Base-by-base conservation (phyloP, 2,888 invertebrate species). In the Cistogaster globosa region DNA sequence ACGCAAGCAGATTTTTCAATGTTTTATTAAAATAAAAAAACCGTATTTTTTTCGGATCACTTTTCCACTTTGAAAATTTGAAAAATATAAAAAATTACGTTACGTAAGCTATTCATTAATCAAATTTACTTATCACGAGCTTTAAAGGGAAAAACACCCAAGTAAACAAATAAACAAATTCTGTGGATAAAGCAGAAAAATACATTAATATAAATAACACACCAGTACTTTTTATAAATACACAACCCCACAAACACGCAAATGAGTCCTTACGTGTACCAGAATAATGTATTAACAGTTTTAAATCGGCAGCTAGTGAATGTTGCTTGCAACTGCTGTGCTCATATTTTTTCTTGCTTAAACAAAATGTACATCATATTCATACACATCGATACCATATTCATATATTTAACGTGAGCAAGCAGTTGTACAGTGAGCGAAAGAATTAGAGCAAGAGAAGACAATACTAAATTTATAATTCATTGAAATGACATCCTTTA, bases 111-210 rank as follows among this genome's bases (percentile, higher is more conserved):
- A 12, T 12, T 42, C 12, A 42, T 42, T 42, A 42, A 63, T 69
- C 75, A 75, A 69, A 55, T 69, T 82, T 82, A 48, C 63, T 65
- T 57, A 57, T 58, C 16, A 12, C 45, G 1, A n/a, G 3, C 42
- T 36, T 32, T 16, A 48, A 4, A n/a, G 45, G 45, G n/a, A 12
- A 20, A 4, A 6, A 48, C 16, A 48, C 14, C 6, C 5, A 48
- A 48, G 4, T 14, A 48, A 48, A 48, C 51, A 18, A 53, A 53
- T 20, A 8, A 6, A 53, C 1, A n/a, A 6, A n/a, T n/a, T 16
- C 16, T 48, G 45, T 14, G 45, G 16, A 16, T 48, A 48, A 16
- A 48, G 16, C n/a, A 53, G 1, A 18, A 53, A 53, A 53, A 1
- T 9, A 53, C 51, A 53, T 53, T 18, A 53, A 53, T 53, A 18